A percentile compares a stretch with the other conserved stretches of the same genome.
Conservation (phyloP, 2,113 vertebrate species). For the Meles meles region DNA sequence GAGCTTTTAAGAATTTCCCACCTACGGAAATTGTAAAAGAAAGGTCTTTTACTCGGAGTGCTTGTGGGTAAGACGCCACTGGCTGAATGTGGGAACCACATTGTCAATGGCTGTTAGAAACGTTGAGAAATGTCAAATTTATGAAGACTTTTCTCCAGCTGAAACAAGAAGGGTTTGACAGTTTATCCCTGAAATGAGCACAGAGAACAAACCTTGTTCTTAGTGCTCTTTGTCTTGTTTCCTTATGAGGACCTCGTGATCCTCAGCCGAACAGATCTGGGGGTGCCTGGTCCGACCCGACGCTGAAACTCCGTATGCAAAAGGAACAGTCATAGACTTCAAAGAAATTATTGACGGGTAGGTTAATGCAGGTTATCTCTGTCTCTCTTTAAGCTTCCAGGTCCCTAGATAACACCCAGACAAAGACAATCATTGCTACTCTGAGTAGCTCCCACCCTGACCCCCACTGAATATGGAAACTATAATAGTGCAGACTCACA, state of each 20-base stretch:
- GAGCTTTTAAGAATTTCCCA: conserved; percentile 22
- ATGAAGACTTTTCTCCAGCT: background rate
- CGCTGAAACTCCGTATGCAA: background rate
- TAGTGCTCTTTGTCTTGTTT: background rate
- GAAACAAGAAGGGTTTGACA: background rate
- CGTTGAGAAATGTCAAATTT: background rate
- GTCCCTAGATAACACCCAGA: background rate
- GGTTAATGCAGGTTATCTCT: background rate
- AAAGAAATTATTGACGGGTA: background rate
- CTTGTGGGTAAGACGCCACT: background rate
- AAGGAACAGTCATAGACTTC: background rate
- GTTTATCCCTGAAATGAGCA: background rate
- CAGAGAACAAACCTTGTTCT: background rate
- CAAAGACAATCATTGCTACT: background rate
- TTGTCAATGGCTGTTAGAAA: background rate
- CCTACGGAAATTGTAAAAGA: background rate
- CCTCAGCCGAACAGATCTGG: background rate
- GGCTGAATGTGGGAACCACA: background rate
- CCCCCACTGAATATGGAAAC: background rate
- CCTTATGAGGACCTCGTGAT: background rate
- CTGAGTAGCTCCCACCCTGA: background rate
- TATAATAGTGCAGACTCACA: background rate
- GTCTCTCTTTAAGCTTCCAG: background rate
- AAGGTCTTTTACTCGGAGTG: background rate
- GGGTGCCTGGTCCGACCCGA: background rate